These are phyloP conservation scores for Morphnarchus princeps DNA, from an alignment of 2,113 vertebrate species.

Conservation along the genomic window DNA sequence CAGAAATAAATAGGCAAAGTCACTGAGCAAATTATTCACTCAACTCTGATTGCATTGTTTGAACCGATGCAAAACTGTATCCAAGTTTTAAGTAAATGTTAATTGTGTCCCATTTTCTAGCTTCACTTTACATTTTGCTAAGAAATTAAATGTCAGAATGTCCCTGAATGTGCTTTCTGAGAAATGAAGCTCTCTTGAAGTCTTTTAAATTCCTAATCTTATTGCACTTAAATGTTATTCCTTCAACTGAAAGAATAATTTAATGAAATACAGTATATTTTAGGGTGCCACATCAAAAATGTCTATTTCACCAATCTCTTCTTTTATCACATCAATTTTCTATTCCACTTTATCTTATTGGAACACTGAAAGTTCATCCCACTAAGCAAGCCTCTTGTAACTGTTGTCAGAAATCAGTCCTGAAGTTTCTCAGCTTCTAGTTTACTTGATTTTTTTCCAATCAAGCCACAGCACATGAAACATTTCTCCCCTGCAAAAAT, in stretches of 20 bases:
- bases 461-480: neutral
- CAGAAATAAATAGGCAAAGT: neutral
- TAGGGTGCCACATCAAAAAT: neutral
- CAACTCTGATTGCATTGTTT: neutral
- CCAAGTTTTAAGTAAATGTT: neutral
- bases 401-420: neutral
- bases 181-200: constrained; percentile 34
- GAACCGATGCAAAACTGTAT: neutral
- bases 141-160: constrained; percentile 48
- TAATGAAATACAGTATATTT: neutral
- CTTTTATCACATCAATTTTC: neutral
- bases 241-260: neutral
- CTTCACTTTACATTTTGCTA: neutral
- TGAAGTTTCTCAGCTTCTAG: neutral
- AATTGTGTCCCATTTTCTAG: constrained; percentile 24
- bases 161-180: neutral
- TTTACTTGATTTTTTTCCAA: neutral
- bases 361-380: neutral
- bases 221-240: constrained; percentile 1
- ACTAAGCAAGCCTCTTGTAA: neutral
- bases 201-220: constrained; percentile 23
- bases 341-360: neutral
- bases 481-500: neutral
- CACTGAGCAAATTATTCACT: neutral
- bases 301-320: neutral